Base-by-base conservation (phyloP, 2,888 invertebrate species). In the Eristalinus sepulchralis region DNA sequence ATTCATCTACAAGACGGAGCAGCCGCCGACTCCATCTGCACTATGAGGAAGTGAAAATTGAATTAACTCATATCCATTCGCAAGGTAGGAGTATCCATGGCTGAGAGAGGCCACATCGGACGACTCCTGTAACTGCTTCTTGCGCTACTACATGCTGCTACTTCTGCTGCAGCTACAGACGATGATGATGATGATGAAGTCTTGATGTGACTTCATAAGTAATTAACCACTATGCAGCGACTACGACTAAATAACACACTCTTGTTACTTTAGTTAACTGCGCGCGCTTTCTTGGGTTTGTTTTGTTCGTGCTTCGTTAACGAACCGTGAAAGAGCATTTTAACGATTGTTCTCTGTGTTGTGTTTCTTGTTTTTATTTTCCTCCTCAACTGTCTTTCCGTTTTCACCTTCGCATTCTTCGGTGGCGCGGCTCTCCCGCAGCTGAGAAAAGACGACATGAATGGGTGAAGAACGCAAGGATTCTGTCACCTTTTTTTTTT, bases 311-410 rank as follows among this genome's bases (percentile, higher is more conserved):
- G 83, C 83, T 87, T 83, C 85, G 76, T 86, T 88, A 88, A 88
- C 88, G 87, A 88, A 88, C 88, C 88, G 83, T 88, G 88, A 88
- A 88, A 88, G 88, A 88, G 88, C 88, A 78, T 88, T 88, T 88
- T 88, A 85, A 88, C 86, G 85, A 88, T 88, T 86, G 88, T 75
- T 86, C 81, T 57, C n/a, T 36, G 39, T 36, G 39, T 33, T 66
- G 36, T 59, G 36, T 67, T 47, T 60, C 22, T 77, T 64, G 36
- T 60, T 63, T 36, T 34, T n/a, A 62, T 20, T 47, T 20, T 17
- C 31, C 17, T 11, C 27, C 22, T 47, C 47, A 13, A 55, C 62
- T 36, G 60, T 20, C 47, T 53, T 47, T 36, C 31, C 57, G 39
- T 64, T 17, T 33, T 53, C 24, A 57, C 24, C 24, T 24, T 11